Conservation (phyloP, 2,113 vertebrate genomes). For the Uria aalge region DNA sequence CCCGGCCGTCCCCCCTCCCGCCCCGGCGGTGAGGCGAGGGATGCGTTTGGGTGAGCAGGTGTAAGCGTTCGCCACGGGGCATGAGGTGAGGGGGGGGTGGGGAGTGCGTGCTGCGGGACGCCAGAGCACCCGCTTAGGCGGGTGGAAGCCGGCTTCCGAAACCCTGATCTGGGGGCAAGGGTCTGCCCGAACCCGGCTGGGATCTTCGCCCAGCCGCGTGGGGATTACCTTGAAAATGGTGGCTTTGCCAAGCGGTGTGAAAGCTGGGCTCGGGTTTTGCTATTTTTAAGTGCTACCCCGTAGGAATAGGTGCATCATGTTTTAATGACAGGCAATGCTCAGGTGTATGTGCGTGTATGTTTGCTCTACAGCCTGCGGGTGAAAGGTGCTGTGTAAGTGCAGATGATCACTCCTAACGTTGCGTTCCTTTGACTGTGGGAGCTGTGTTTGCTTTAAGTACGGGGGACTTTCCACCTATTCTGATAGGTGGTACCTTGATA, state of each 20-base stretch:
- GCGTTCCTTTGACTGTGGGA: neutral
- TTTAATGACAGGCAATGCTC: neutral
- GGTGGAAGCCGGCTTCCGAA: neutral
- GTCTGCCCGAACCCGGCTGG: neutral
- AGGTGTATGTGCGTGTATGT: neutral
- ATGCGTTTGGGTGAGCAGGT: neutral
- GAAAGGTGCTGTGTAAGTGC: neutral
- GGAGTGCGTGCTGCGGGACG: neutral
- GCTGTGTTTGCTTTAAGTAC: neutral
- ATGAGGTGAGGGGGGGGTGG: neutral
- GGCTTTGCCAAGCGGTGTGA: neutral
- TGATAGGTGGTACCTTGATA: neutral
- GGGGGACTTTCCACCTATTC: neutral
- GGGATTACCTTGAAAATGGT: neutral
- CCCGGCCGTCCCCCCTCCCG: accelerated
- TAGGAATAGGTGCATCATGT: neutral
- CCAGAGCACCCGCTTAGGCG: neutral
- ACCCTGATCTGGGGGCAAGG: neutral
- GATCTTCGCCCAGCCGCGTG: neutral
- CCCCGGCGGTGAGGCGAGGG: neutral
- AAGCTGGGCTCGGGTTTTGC: neutral
- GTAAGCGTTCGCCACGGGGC: neutral
- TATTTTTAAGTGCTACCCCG: neutral
- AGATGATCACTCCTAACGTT: neutral
- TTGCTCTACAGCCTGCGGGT: neutral